These are phyloP conservation scores for Sebastes umbrosus DNA, from an alignment of 2,797 vertebrate genomes.

Conservation along the genomic window DNA sequence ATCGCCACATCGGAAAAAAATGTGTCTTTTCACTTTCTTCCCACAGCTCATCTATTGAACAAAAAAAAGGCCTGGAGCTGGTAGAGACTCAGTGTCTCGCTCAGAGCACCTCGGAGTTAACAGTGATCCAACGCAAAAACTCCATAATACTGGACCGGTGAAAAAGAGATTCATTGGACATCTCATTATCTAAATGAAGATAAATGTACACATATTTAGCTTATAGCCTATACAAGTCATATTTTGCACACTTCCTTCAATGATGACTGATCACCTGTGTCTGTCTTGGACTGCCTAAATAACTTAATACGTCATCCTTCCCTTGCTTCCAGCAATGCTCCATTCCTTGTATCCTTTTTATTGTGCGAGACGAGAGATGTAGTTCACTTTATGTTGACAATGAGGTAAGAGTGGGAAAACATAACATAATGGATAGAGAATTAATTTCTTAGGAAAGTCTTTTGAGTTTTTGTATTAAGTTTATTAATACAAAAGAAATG, in stretches of 20 bases:
- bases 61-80: background rate
- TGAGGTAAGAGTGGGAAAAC: too few relatives aligned
- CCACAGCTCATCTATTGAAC: background rate
- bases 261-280: background rate
- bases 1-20: conserved; percentile 1
- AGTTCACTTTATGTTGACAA: too few relatives aligned
- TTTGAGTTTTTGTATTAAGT: too few relatives aligned
- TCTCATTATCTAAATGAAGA: background rate
- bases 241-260: background rate
- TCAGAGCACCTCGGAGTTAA: background rate
- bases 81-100: background rate
- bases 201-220: background rate
- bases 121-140: background rate
- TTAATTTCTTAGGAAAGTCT: too few relatives aligned
- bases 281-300: background rate
- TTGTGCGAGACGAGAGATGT: too few relatives aligned
- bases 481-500: too few relatives aligned
- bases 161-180: background rate
- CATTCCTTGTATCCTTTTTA: background rate
- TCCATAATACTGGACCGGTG: background rate
- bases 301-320: background rate
- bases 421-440: too few relatives aligned
- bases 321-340: background rate
- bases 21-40: conserved; percentile 2
- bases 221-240: background rate